These are phyloP conservation scores for Trichechus manatus DNA, from an alignment of 2,113 vertebrate genomes.

Conservation along the genomic window DNA sequence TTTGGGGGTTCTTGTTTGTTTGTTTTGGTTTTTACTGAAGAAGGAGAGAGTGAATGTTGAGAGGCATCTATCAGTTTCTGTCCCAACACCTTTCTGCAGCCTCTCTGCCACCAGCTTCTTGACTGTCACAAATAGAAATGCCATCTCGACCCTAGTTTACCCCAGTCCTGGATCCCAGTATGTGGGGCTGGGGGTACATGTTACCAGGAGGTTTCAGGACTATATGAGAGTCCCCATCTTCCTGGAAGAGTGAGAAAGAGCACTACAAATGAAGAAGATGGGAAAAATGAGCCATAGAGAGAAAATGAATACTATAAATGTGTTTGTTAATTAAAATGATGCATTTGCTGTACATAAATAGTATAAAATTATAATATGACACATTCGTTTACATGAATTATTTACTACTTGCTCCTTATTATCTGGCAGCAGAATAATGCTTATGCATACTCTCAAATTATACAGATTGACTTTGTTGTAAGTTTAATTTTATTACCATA, in stretches of 20 bases:
- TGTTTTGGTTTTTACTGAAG: background rate
- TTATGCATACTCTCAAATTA: background rate
- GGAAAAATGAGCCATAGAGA: background rate
- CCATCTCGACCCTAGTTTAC: background rate
- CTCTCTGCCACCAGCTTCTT: background rate
- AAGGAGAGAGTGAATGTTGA: background rate
- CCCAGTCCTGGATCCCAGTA: background rate
- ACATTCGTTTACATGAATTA: background rate
- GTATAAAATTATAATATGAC: background rate
- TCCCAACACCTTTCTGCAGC: background rate
- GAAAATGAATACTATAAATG: background rate
- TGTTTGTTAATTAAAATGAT: background rate
- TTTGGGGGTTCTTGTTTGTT: background rate
- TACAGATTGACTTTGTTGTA: background rate
- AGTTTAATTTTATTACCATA: constrained; percentile 20
- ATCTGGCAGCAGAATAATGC: background rate
- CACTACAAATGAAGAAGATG: background rate
- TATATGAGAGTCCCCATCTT: background rate
- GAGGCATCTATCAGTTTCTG: background rate
- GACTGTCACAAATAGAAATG: background rate
- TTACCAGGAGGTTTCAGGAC: background rate
- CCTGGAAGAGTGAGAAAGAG: background rate
- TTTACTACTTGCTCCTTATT: background rate
- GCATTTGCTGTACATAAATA: background rate
- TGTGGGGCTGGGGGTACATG: background rate